Conservation (phyloP, 2,888 invertebrate genomes). For the Dolichomitus sp. region DNA sequence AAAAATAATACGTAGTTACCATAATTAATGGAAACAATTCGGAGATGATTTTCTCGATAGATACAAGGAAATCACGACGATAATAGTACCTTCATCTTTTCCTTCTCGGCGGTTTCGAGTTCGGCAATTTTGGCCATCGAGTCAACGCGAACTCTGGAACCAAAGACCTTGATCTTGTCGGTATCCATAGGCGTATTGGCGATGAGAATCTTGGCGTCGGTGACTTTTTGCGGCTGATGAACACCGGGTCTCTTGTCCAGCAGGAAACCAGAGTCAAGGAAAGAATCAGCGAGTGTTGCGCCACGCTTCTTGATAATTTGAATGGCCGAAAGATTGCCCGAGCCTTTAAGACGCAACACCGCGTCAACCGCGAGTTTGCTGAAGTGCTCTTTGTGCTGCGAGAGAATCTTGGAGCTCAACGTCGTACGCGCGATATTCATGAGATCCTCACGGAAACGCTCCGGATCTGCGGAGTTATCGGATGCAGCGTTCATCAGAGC, state of each 20-base stretch:
- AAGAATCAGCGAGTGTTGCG: conserved; percentile 97
- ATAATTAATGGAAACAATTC: no score
- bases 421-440: conserved; percentile 99
- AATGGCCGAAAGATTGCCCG: conserved; percentile 97
- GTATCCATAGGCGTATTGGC: conserved; percentile 99
- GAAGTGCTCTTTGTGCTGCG: conserved; percentile 99
- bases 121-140: conserved; percentile 99
- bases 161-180: conserved; percentile 99
- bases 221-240: conserved; percentile 98
- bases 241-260: conserved; percentile 99
- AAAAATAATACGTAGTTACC: no score
- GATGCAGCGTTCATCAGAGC: conserved; percentile 93
- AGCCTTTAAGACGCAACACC: conserved; percentile 97
- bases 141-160: conserved; percentile 97
- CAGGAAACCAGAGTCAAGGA: conserved; percentile 97
- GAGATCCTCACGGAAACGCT: conserved; percentile 94
- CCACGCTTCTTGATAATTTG: conserved; percentile 99
- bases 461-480: conserved; percentile 94
- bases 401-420: conserved; percentile 98
- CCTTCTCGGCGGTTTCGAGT: conserved; percentile 98
- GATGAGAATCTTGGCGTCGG: conserved; percentile 98
- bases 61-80: not conserved
- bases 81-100: conserved; percentile 95
- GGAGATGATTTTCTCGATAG: no score
- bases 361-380: conserved; percentile 98